Evolutionary conservation across 2,797 vertebrate species (phyloP).

Genomic region (Semotilus atromaculatus): DNA sequence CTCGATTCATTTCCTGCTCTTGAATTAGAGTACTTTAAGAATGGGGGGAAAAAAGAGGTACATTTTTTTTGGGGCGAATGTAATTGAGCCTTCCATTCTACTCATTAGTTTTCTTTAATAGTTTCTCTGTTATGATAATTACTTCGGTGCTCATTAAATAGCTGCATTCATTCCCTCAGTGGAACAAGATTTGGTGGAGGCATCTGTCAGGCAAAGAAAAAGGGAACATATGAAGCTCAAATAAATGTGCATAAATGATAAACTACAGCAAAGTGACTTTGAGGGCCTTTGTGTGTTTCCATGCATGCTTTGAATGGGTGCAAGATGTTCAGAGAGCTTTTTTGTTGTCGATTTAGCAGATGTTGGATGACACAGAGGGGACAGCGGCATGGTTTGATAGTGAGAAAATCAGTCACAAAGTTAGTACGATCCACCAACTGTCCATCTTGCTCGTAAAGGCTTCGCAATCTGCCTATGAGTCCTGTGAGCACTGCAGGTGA

Average conservation of each 20-base stretch:
- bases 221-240: slow-evolving; percentile 8
- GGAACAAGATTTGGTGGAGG: slow-evolving; percentile 20
- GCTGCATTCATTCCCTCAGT: slow-evolving; percentile 48
- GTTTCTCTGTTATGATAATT: slow-evolving; percentile 65
- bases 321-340: background rate
- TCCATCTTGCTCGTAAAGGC: slow-evolving; percentile 29
- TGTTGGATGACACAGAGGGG: slow-evolving; percentile 43
- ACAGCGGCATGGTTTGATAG: slow-evolving; percentile 31
- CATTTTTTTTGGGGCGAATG: slow-evolving; percentile 16
- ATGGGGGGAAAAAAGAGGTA: background rate
- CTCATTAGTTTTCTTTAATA: slow-evolving; percentile 65
- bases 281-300: slow-evolving; percentile 25
- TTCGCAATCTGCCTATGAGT: background rate
- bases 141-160: slow-evolving; percentile 60
- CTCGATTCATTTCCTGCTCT: slow-evolving; percentile 23
- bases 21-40: slow-evolving; percentile 22
- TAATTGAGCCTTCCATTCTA: slow-evolving; percentile 56
- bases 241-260: slow-evolving; percentile 35
- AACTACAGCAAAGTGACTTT: background rate
- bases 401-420: slow-evolving; percentile 39
- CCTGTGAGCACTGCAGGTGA: slow-evolving; percentile 28
- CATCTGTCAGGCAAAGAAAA: slow-evolving; percentile 46
- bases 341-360: background rate
- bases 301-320: background rate
- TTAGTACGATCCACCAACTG: background rate